phyloP scores from a whole-genome alignment of 2,888 invertebrate species.

The Venustoraphidia nigricollis region DNA sequence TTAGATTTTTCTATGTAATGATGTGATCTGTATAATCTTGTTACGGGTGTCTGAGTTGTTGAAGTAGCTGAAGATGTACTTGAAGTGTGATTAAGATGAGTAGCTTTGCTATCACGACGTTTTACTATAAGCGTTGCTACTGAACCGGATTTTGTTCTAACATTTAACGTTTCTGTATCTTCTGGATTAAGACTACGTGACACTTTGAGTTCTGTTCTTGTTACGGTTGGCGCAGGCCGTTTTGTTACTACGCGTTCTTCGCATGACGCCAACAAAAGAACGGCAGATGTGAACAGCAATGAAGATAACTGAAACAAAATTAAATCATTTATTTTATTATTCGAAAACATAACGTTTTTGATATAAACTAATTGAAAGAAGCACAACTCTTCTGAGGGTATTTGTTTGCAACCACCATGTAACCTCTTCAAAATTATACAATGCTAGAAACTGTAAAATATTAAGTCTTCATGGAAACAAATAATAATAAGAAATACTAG shows the following conservation, averaged over 20 bases:
- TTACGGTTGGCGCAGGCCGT: conserved; percentile 38
- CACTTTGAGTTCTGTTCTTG: conserved; percentile 61
- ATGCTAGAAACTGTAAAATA: no score
- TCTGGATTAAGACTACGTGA: conserved; percentile 62
- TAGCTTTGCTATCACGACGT: conserved; percentile 43
- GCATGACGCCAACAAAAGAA: conserved; percentile 20
- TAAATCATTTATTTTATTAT: no score
- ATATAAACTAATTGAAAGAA: no score
- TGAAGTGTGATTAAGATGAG: conserved; percentile 17
- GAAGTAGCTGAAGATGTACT: conserved; percentile 25
- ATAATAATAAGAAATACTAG: no score
- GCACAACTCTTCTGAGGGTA: no score
- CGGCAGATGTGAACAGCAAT: conserved; percentile 25
- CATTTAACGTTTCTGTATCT: conserved; percentile 60
- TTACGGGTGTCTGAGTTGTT: conserved; percentile 28
- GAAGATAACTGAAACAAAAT: conserved; percentile 33
- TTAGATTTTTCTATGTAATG: conserved; percentile 26
- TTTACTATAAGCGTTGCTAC: conserved; percentile 65
- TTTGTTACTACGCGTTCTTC: conserved; percentile 24
- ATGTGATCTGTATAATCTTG: conserved; percentile 30
- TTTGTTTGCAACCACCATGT: no score
- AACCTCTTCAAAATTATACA: no score
- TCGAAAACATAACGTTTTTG: no score
- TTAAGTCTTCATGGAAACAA: no score
- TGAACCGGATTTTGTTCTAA: conserved; percentile 59